Percentiles rank a stretch among this genome's conserved stretches.
Conservation (phyloP, 2,797 vertebrate species). For the Sphenodon punctatus region DNA sequence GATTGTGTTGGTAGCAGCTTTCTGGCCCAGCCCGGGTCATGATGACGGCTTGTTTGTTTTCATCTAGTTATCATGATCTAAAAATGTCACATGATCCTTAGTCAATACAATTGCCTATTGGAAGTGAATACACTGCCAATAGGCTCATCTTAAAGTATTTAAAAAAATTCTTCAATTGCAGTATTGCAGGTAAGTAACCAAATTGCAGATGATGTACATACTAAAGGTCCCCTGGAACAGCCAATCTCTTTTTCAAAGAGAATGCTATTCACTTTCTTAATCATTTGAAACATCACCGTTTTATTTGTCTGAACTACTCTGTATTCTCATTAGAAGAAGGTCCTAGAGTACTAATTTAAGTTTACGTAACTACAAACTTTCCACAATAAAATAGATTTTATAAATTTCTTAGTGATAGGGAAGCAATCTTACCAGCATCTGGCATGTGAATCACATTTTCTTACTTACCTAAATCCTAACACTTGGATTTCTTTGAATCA, state of each 20-base stretch:
- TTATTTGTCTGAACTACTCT: neutral
- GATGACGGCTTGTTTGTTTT: too few species aligned
- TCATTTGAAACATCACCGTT: neutral
- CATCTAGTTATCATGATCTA: neutral
- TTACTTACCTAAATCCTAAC: constrained; percentile 88
- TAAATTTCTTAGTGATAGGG: neutral
- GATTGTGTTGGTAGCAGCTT: too few species aligned
- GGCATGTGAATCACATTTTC: neutral
- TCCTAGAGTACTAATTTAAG: neutral
- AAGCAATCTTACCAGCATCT: neutral
- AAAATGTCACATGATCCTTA: neutral
- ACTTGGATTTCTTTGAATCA: constrained; percentile 87
- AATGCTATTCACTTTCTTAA: neutral
- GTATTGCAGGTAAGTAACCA: neutral
- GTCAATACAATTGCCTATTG: neutral
- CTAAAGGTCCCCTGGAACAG: neutral
- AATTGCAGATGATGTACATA: neutral
- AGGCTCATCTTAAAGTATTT: neutral
- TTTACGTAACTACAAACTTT: neutral
- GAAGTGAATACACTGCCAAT: neutral
- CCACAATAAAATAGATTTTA: neutral
- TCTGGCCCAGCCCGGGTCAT: too few species aligned
- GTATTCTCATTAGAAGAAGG: neutral
- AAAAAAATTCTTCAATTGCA: neutral
- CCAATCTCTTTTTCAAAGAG: neutral